Percentiles rank a stretch among this genome's conserved stretches.
These are phyloP conservation scores for Pagrus major DNA, from an alignment of 2,113 vertebrate genomes.

Conservation along the genomic window DNA sequence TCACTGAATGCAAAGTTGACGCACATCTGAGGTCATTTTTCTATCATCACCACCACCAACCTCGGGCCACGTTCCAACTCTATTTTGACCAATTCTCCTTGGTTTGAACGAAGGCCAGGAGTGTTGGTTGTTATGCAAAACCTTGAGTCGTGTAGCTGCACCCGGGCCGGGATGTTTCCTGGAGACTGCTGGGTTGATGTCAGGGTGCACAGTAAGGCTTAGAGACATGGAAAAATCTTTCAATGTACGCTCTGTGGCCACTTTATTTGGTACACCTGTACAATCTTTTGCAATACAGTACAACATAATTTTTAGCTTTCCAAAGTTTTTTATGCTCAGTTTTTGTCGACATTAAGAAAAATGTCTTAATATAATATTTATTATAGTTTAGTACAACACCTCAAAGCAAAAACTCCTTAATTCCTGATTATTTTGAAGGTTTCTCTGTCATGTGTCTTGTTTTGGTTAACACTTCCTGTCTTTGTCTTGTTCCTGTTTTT, in stretches of 20 bases:
- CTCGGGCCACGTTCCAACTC: slow-evolving; percentile 1
- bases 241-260: neutral
- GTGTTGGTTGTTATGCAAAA: neutral
- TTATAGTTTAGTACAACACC: too few relatives aligned
- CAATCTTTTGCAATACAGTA: too few relatives aligned
- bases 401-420: too few relatives aligned
- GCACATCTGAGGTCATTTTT: neutral
- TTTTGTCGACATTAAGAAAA: too few relatives aligned
- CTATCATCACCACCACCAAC: slow-evolving; percentile 1
- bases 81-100: slow-evolving; percentile 7
- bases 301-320: too few relatives aligned
- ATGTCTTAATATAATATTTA: too few relatives aligned
- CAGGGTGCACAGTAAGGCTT: neutral
- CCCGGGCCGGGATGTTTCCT: neutral
- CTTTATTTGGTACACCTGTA: neutral
- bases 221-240: neutral
- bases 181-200: neutral
- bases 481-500: too few relatives aligned
- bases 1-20: neutral
- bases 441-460: too few relatives aligned
- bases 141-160: neutral
- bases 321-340: too few relatives aligned
- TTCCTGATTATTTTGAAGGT: too few relatives aligned
- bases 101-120: neutral
- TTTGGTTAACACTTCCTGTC: too few relatives aligned